phyloP scores from a whole-genome alignment of 2,888 invertebrate species.

The Synergus japonicus region DNA sequence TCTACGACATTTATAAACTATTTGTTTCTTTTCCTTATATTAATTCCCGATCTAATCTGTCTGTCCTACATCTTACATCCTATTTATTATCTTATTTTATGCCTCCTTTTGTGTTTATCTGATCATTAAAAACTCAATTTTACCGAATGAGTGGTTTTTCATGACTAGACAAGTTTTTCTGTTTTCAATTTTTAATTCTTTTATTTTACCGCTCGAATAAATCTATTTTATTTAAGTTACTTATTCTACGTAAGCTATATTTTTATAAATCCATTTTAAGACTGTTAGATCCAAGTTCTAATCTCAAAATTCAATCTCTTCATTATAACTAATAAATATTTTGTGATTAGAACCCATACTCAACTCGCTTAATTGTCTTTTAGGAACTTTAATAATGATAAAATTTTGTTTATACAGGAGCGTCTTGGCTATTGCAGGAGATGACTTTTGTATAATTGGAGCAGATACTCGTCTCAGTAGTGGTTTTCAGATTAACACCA shows the following conservation, averaged over 20 bases:
- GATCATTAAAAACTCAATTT: not conserved
- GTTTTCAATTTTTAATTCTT: conserved; percentile 36
- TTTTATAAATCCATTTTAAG: too few species aligned
- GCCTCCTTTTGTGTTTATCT: not conserved
- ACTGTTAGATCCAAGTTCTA: too few species aligned
- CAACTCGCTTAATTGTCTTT: not conserved
- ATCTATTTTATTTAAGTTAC: too few species aligned
- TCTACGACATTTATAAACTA: not conserved
- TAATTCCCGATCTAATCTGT: not conserved
- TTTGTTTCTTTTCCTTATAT: not conserved
- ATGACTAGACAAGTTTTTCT: not conserved
- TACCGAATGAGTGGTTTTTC: not conserved
- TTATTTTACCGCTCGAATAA: not conserved
- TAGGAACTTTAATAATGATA: conserved; percentile 23
- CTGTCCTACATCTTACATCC: not conserved
- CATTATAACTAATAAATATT: too few species aligned
- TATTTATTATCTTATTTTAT: not conserved
- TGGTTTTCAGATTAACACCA: conserved; percentile 93
- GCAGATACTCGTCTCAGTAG: conserved; percentile 96
- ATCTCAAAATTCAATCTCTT: too few species aligned
- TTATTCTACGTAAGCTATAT: too few species aligned
- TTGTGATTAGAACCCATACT: too few species aligned
- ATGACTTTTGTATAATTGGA: conserved; percentile 96
- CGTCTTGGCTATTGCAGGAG: conserved; percentile 96
- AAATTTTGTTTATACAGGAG: conserved; percentile 82